Conservation (phyloP, 37 sponge, comb jelly and placozoan species). For the Halisarca cf. caerulea region DNA sequence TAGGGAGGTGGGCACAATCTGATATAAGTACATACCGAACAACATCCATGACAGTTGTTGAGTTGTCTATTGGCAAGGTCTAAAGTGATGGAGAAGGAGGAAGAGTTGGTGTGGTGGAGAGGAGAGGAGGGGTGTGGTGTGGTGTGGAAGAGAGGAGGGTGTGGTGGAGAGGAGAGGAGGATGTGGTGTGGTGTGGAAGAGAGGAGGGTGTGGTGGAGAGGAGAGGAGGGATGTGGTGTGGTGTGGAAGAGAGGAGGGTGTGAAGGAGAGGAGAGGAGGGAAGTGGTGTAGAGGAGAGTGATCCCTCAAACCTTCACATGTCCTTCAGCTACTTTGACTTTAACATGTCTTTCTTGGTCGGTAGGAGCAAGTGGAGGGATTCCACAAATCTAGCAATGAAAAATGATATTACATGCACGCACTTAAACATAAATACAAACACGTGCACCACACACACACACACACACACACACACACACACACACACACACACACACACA, state of each 20-base stretch:
- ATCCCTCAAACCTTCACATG: slow-evolving; percentile 31
- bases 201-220: not conserved
- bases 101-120: not conserved
- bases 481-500: no score
- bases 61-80: slow-evolving; percentile 36
- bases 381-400: no score
- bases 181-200: not conserved
- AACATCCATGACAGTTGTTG: slow-evolving; percentile 42
- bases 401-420: no score
- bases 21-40: slow-evolving; percentile 35
- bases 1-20: not conserved
- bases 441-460: no score
- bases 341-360: slow-evolving; percentile 1
- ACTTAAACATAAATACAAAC: no score
- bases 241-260: no score
- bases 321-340: not conserved
- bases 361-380: slow-evolving; percentile 48
- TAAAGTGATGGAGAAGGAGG: not conserved
- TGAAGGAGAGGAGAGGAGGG: not conserved
- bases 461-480: no score
- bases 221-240: not conserved
- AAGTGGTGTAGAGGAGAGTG: not conserved
- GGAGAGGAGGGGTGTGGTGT: not conserved
- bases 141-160: no score
- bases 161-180: not conserved